Evolutionary conservation across 2,888 invertebrate genomes (phyloP).

Genomic region (Poecilus cupreus): DNA sequence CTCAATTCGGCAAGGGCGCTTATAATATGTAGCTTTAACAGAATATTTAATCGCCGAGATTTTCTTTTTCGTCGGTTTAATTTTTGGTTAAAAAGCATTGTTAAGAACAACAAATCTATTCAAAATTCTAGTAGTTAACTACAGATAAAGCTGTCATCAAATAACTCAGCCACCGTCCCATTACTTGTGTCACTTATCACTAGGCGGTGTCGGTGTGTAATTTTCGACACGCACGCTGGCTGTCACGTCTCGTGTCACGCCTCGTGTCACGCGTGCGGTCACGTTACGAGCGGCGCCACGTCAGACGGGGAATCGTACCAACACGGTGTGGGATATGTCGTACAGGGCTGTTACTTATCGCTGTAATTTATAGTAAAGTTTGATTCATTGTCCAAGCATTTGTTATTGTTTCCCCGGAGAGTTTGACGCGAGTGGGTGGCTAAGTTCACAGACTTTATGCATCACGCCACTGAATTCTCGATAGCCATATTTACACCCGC

Average conservation of each 20-base stretch:
- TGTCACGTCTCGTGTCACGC: conserved; percentile 11
- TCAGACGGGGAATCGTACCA: neutral
- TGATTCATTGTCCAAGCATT: conserved; percentile 45
- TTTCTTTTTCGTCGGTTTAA: too few relatives aligned
- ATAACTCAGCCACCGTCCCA: neutral
- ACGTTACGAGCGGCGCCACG: neutral
- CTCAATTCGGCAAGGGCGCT: too few relatives aligned
- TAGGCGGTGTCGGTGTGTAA: conserved; percentile 1
- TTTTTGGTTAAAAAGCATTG: too few relatives aligned
- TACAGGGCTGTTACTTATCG: conserved; percentile 37
- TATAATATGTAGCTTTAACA: too few relatives aligned
- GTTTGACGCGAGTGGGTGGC: neutral
- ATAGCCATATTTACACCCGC: too few relatives aligned
- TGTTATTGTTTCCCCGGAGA: conserved; percentile 37
- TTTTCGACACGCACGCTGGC: neutral
- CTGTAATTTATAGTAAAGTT: conserved; percentile 45
- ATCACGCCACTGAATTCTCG: neutral
- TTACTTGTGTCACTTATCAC: neutral
- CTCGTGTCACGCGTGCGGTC: neutral
- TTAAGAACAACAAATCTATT: too few relatives aligned
- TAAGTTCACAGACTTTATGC: neutral
- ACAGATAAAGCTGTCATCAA: conserved; percentile 8
- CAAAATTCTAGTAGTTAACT: neutral
- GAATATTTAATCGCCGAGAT: too few relatives aligned
- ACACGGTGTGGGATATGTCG: conserved; percentile 2